Base-by-base conservation (phyloP, 2,888 invertebrate genomes). In the Hydropsyche betteni region DNA sequence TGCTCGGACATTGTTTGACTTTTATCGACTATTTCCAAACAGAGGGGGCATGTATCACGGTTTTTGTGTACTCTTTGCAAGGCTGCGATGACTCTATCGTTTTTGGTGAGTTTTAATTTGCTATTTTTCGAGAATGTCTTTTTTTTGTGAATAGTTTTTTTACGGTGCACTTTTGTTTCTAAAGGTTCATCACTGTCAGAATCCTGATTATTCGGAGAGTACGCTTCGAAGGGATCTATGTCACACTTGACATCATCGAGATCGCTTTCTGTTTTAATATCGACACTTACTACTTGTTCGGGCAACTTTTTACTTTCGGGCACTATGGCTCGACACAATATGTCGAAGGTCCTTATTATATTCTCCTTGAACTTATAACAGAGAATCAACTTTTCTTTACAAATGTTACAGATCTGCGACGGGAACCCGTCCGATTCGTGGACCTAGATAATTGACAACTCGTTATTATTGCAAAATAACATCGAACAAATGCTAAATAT, bases 31-130 rank as follows among this genome's bases (percentile, higher is more conserved):
- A 72, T 75, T 58, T 77, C 68, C 69, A 79, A 76, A 73, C 79
- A 79, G 2, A 79, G 69, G 10, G 77, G 77, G 73, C 79, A 79
- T 50, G 77, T 79, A 24, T 79, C 79, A 3, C 78, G 38, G 69
- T 78, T 78, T 38, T 77, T 75, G 12, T 69, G 74, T 24, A 76
- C 58, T 55, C 76, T 79, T 34, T 79, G 77, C n/a, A 79, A 72
- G 52, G 77, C 75, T 8, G 79, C 75, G 0, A 70, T 71, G 33
- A 75, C 38, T 77, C 77, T 76, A 68, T 79, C 79, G 50, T 64
- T 64, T 68, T 71, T 61, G 7, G 61, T 61, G 7, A 36, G 24
- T 12, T 53, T 24, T 6, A 16, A 10, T 44, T 70, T 36, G n/a
- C 44, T 55, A 36, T 69, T 75, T 44, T 75, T 77, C 7, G 8